Percentiles rank a stretch among this genome's conserved stretches.
Evolutionary conservation across 2,113 vertebrate species (phyloP).

Genomic region (Pithys albifrons): DNA sequence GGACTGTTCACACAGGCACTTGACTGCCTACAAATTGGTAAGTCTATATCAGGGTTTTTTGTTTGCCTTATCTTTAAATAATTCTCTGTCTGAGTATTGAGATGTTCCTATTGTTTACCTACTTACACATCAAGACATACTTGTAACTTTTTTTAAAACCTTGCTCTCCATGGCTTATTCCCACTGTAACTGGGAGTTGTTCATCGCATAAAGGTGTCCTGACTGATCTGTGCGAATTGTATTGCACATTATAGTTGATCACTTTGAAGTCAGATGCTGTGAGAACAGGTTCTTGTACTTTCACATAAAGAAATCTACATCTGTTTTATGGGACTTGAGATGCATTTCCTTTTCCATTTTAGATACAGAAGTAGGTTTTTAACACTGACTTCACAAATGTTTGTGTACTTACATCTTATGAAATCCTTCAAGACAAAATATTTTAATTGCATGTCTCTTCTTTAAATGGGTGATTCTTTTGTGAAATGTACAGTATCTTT

Average conservation of each 20-base stretch:
- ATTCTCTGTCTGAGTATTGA: background rate
- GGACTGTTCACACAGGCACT: constrained; percentile 87
- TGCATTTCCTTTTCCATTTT: background rate
- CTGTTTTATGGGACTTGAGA: background rate
- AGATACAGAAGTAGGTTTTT: background rate
- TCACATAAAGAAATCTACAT: background rate
- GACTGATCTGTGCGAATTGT: background rate
- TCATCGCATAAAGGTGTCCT: background rate
- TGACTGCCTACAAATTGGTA: constrained; percentile 83
- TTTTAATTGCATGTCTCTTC: background rate
- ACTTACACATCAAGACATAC: fast-evolving
- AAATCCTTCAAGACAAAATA: background rate
- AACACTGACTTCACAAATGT: background rate
- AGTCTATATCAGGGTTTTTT: background rate
- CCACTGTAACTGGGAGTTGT: background rate
- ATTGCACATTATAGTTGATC: background rate
- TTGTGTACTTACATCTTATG: background rate
- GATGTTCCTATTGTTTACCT: background rate
- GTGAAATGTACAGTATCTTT: background rate
- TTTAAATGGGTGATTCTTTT: background rate
- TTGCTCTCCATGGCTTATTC: background rate
- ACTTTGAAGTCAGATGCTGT: background rate
- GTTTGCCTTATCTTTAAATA: background rate
- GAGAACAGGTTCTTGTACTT: background rate
- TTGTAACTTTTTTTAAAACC: background rate